A percentile compares a stretch with the other conserved stretches of the same genome.
Evolutionary conservation across 1,140 invertebrate species (phyloP).

Genomic region (Liolophura sinensis): DNA sequence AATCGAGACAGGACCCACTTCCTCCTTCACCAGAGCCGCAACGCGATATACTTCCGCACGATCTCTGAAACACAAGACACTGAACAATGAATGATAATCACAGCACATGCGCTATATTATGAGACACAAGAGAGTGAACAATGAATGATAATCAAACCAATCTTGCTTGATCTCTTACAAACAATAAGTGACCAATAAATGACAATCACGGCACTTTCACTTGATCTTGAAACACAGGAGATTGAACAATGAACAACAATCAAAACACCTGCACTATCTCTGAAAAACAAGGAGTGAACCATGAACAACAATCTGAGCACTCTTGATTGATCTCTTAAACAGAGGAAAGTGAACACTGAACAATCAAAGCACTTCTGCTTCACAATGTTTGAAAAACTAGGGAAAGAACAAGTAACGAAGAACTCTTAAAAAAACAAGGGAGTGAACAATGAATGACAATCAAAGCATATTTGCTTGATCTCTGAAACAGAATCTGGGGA

Average conservation of each 20-base stretch:
- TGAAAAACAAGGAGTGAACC: background rate
- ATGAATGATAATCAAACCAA: background rate
- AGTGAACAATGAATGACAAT: background rate
- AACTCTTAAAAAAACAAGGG: too few species aligned
- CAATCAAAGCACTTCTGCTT: background rate
- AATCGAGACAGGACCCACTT: conserved; percentile 81
- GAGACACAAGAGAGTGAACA: conserved; percentile 1
- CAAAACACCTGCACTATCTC: background rate
- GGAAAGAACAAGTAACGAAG: too few species aligned
- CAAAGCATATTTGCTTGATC: background rate
- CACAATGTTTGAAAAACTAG: too few species aligned
- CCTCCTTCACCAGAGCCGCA: conserved; percentile 68
- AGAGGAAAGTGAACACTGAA: background rate
- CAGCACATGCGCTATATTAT: background rate
- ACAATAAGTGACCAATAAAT: background rate
- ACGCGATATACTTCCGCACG: conserved; percentile 76
- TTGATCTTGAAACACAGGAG: background rate
- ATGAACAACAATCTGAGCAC: background rate
- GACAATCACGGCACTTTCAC: background rate
- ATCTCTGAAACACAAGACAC: conserved; percentile 65
- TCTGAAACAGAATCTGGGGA: background rate
- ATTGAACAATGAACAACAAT: conserved; percentile 2
- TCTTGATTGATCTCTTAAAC: background rate
- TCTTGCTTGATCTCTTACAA: background rate
- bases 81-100: background rate